A percentile compares a stretch with the other conserved stretches of the same genome.
These are phyloP conservation scores for Tichodroma muraria DNA, from an alignment of 2,113 vertebrate genomes.

Conservation along the genomic window DNA sequence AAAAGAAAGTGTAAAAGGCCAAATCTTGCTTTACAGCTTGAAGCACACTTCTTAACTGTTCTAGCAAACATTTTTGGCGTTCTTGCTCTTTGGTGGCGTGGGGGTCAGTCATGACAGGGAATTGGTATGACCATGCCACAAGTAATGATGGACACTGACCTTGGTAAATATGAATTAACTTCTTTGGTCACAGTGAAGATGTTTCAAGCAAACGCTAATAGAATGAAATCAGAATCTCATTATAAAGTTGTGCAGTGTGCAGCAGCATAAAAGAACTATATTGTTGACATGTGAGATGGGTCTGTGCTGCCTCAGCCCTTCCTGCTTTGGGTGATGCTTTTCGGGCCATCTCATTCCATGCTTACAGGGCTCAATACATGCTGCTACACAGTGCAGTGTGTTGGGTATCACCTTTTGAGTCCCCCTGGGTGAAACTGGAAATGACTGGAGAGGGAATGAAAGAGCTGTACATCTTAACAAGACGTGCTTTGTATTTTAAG, in stretches of 20 bases:
- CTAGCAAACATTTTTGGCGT: not conserved
- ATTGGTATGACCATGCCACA: not conserved
- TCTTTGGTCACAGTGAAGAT: not conserved
- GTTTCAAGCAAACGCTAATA: not conserved
- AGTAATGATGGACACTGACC: fast-evolving
- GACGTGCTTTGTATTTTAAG: not conserved
- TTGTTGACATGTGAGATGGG: not conserved
- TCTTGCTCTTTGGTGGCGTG: not conserved
- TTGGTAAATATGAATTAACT: not conserved
- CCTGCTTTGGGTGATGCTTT: not conserved
- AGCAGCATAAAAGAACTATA: not conserved
- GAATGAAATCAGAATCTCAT: not conserved
- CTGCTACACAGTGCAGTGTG: not conserved
- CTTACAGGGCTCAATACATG: not conserved
- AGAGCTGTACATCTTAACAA: not conserved
- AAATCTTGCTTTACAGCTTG: not conserved
- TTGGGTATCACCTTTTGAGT: not conserved
- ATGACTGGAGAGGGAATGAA: not conserved
- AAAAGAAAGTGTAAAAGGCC: not conserved
- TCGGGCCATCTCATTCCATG: not conserved
- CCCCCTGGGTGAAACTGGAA: not conserved
- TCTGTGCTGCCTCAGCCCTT: not conserved
- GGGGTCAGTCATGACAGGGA: not conserved
- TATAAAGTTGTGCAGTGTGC: not conserved
- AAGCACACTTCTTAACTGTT: not conserved